Evolutionary conservation across 2,888 invertebrate species (phyloP).

Genomic region (Xanthorhoe designata): DNA sequence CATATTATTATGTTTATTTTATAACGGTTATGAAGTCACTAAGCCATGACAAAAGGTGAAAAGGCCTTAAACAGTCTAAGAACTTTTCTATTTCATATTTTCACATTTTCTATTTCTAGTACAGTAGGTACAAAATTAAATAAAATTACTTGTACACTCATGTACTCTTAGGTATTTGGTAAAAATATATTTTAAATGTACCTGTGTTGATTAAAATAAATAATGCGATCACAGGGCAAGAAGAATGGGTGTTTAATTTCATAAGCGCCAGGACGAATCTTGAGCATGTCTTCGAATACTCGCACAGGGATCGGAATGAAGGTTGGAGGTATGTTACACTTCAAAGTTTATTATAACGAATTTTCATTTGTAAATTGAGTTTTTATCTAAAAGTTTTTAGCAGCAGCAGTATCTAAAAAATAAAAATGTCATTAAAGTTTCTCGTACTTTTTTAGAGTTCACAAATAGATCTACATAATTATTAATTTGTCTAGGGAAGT

Average conservation of each 20-base stretch:
- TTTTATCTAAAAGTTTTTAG: background rate
- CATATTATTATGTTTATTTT: too few species aligned
- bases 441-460: background rate
- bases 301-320: conserved; percentile 55
- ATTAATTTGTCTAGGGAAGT: conserved; percentile 63
- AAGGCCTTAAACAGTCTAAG: too few species aligned
- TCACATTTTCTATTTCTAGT: too few species aligned
- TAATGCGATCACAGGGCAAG: conserved; percentile 64
- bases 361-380: background rate
- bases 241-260: conserved; percentile 73
- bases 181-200: too few species aligned
- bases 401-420: too few species aligned
- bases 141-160: too few species aligned
- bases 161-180: too few species aligned
- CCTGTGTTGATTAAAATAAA: background rate
- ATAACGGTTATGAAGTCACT: too few species aligned
- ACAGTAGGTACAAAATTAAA: too few species aligned
- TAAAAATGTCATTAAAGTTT: too few species aligned
- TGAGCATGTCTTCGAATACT: conserved; percentile 62
- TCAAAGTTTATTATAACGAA: background rate
- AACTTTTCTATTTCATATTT: too few species aligned
- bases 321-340: conserved; percentile 38
- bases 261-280: conserved; percentile 68
- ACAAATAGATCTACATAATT: background rate
- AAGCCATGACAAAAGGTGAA: too few species aligned